These are phyloP conservation scores for Papilio polyxenes DNA, from an alignment of 1,140 invertebrate species.

Conservation along the genomic window DNA sequence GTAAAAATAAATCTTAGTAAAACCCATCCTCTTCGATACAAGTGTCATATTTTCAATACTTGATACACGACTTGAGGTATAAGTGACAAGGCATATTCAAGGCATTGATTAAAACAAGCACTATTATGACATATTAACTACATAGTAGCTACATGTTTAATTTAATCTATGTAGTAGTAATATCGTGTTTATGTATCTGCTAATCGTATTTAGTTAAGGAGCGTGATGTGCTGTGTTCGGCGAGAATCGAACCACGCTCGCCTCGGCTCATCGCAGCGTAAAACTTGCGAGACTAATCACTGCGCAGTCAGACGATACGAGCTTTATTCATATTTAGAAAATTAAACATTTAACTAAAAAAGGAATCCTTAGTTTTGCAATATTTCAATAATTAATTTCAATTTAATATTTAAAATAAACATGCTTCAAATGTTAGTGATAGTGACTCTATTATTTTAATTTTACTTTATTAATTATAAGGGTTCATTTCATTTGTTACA, in stretches of 20 bases:
- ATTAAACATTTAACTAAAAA: too few relatives aligned
- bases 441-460: not conserved
- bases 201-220: conserved; percentile 15
- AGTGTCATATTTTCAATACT: too few relatives aligned
- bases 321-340: conserved; percentile 28
- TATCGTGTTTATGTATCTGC: not conserved
- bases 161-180: not conserved
- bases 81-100: too few relatives aligned
- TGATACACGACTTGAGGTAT: too few relatives aligned
- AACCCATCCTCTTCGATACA: too few relatives aligned
- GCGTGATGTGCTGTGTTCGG: not conserved
- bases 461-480: too few relatives aligned
- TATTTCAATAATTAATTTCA: not conserved
- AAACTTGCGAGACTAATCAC: conserved; percentile 31
- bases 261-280: conserved; percentile 12
- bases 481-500: too few relatives aligned
- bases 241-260: conserved; percentile 29
- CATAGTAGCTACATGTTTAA: not conserved
- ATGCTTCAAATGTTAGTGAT: not conserved
- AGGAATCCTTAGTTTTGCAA: not conserved
- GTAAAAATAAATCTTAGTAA: too few relatives aligned
- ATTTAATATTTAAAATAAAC: not conserved
- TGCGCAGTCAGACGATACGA: conserved; percentile 8
- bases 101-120: too few relatives aligned
- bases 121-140: too few relatives aligned